A percentile compares a stretch with the other conserved stretches of the same genome.
These are phyloP conservation scores for Acholoe squamosa DNA, from an alignment of 2,888 invertebrate species.

Conservation along the genomic window DNA sequence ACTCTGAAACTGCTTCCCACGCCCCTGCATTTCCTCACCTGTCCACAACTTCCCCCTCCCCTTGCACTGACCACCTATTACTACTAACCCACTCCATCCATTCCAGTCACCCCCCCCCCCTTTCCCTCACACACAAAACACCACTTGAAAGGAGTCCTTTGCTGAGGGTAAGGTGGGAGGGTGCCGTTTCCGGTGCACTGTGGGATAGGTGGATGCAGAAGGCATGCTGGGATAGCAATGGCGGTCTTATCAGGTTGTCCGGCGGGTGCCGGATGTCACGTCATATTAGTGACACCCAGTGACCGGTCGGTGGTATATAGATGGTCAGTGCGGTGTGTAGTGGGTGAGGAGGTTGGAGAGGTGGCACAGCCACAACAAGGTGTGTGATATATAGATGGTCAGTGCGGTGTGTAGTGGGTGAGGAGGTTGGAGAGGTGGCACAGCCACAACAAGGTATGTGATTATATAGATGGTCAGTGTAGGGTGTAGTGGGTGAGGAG, in stretches of 20 bases:
- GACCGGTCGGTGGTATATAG: background rate
- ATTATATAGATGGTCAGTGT: background rate
- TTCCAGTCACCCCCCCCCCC: background rate
- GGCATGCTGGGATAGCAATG: background rate
- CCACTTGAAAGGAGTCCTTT: constrained; percentile 9
- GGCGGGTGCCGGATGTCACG: background rate
- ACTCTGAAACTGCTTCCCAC: too few relatives aligned
- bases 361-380: background rate
- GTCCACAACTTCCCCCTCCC: too few relatives aligned
- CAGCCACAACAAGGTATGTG: too few relatives aligned
- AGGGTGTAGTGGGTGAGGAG: background rate
- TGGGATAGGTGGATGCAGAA: background rate
- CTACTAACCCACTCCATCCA: too few relatives aligned
- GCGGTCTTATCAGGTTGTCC: constrained; percentile 5
- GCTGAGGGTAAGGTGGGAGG: background rate
- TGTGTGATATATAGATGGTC: background rate
- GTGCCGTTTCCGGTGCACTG: background rate
- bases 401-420: background rate
- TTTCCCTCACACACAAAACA: constrained; percentile 14
- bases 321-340: background rate
- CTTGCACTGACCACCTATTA: too few relatives aligned
- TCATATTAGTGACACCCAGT: constrained; percentile 10
- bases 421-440: background rate
- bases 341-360: background rate
- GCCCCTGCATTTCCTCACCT: too few relatives aligned